Evolutionary conservation across 2,113 vertebrate species (phyloP).

Genomic region (Indicator maculatus): DNA sequence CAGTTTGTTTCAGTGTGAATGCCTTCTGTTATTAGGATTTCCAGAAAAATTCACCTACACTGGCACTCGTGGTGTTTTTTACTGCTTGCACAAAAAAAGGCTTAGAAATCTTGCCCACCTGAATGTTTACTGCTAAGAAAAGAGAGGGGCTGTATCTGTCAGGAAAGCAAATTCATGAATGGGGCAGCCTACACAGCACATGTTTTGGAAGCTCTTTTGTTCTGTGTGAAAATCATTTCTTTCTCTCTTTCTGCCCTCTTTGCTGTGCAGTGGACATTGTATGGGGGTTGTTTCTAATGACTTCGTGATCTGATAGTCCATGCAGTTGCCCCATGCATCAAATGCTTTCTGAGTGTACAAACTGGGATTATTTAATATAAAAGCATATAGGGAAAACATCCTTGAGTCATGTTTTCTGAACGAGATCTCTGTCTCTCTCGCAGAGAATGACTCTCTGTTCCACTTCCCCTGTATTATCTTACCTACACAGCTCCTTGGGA

Average conservation of each 20-base stretch:
- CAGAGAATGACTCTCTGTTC: conserved; percentile 57
- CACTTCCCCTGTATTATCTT: conserved; percentile 61
- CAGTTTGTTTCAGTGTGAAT: not conserved
- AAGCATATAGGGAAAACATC: not conserved
- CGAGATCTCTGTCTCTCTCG: not conserved
- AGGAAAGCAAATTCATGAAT: not conserved
- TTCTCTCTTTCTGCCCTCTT: not conserved
- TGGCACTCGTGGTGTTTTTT: not conserved
- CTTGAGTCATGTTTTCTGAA: not conserved
- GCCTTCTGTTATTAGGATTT: not conserved
- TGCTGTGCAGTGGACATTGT: not conserved
- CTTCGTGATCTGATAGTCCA: not conserved
- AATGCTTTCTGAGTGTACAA: not conserved
- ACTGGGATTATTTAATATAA: not conserved
- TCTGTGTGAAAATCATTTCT: not conserved
- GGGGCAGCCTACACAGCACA: not conserved
- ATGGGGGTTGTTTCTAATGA: not conserved
- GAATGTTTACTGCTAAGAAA: not conserved
- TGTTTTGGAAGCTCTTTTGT: conserved; percentile 25
- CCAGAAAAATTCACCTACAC: not conserved
- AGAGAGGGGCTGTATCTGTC: not conserved
- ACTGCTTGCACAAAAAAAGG: not conserved
- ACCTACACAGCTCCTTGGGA: conserved; percentile 57
- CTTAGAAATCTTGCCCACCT: not conserved
- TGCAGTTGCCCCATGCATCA: not conserved